A percentile compares a stretch with the other conserved stretches of the same genome.
Evolutionary conservation across 2,113 vertebrate genomes (phyloP).

Genomic region (Saccopteryx leptura): DNA sequence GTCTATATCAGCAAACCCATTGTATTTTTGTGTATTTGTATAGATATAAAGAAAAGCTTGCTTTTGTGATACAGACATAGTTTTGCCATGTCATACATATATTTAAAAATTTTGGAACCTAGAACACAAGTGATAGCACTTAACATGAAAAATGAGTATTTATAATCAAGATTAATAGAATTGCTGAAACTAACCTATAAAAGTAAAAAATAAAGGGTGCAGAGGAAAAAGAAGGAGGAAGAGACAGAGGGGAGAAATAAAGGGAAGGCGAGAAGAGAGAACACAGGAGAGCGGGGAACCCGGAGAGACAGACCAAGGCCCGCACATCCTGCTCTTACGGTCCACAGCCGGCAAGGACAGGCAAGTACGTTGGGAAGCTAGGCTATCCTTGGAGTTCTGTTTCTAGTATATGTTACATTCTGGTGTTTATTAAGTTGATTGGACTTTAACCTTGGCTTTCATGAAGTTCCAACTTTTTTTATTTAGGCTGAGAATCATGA

Average conservation of each 20-base stretch:
- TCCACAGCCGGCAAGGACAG: background rate
- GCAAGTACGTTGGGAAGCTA: background rate
- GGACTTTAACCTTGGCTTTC: background rate
- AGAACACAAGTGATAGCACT: background rate
- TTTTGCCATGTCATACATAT: background rate
- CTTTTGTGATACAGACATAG: background rate
- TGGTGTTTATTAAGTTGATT: background rate
- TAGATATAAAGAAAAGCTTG: background rate
- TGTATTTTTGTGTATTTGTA: background rate
- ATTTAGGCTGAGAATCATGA: background rate
- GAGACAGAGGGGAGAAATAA: background rate
- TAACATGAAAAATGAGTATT: background rate
- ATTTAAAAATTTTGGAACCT: background rate
- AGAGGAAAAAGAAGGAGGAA: background rate
- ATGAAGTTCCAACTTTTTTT: background rate
- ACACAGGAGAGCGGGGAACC: background rate
- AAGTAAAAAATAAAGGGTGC: background rate
- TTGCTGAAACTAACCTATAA: background rate
- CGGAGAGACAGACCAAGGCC: background rate
- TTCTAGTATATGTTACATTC: background rate
- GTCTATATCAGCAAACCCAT: background rate
- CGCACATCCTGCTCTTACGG: background rate
- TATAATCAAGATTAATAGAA: background rate
- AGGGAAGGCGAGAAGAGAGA: background rate
- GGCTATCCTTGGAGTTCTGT: fast-evolving